Percentiles rank a stretch among this genome's conserved stretches.
phyloP scores from a whole-genome alignment of 2,797 vertebrate species.

The Schizothorax lantsangensis region DNA sequence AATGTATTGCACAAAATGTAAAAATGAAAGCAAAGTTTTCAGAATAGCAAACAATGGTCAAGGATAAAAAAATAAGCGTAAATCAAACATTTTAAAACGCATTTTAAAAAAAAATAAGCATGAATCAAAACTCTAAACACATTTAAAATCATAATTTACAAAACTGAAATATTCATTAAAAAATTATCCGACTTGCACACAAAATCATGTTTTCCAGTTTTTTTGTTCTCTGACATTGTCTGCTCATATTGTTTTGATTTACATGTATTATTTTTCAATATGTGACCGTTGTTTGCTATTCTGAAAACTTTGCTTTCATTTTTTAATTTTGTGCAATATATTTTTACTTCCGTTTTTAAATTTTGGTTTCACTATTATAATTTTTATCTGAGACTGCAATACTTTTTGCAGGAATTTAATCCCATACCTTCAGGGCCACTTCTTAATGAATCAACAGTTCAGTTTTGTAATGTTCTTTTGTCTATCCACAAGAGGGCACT shows the following conservation, averaged over 20 bases:
- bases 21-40: background rate
- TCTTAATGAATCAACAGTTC: background rate
- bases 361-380: background rate
- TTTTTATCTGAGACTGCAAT: background rate
- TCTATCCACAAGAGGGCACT: constrained; percentile 69
- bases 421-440: background rate
- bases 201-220: too few species aligned
- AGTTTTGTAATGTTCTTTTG: background rate
- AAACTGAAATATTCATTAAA: too few species aligned
- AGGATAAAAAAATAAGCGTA: background rate
- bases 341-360: background rate
- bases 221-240: too few species aligned
- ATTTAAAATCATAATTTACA: too few species aligned
- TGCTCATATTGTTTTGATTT: background rate
- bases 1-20: background rate
- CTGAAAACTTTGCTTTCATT: background rate
- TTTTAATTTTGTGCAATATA: background rate
- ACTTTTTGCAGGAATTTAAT: background rate
- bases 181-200: too few species aligned
- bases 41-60: background rate
- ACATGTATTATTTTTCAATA: background rate
- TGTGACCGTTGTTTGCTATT: background rate
- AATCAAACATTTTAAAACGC: background rate
- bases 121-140: background rate
- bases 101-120: background rate